These are phyloP conservation scores for Tetrax tetrax DNA, from an alignment of 2,113 vertebrate species.

Conservation along the genomic window DNA sequence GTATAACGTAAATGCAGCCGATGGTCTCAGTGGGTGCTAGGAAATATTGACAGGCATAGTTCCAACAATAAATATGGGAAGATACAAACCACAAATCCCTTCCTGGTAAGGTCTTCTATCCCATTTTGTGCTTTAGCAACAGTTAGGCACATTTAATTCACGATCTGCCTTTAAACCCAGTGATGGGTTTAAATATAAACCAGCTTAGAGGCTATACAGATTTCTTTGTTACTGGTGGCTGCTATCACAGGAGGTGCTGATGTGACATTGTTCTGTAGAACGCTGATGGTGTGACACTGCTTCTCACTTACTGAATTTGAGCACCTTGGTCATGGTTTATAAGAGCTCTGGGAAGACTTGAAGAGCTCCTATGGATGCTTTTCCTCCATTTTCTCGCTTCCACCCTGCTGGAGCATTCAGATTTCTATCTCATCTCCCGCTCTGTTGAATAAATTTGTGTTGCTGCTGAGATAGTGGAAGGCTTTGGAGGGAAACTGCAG, in stretches of 20 bases:
- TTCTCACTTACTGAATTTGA: background rate
- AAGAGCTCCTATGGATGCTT: background rate
- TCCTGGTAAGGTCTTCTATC: background rate
- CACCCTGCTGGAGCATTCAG: background rate
- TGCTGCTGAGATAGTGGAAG: background rate
- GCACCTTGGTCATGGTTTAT: background rate
- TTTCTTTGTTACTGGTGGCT: background rate
- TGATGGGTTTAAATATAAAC: too few species aligned
- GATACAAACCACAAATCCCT: background rate
- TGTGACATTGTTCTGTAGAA: background rate
- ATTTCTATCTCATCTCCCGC: background rate
- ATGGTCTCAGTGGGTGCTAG: background rate
- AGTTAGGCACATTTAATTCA: background rate
- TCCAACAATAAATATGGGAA: background rate
- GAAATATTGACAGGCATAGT: background rate
- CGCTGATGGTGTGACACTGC: rapidly evolving
- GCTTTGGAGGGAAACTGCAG: background rate
- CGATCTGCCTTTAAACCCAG: background rate
- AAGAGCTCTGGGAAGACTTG: background rate
- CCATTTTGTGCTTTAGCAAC: background rate
- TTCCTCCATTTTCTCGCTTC: background rate
- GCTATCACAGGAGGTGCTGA: background rate
- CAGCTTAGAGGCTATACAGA: background rate
- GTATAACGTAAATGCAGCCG: background rate
- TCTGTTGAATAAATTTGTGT: background rate